A percentile compares a stretch with the other conserved stretches of the same genome.
Evolutionary conservation across 1,140 invertebrate species (phyloP).

Genomic region (Diorhabda elongata): DNA sequence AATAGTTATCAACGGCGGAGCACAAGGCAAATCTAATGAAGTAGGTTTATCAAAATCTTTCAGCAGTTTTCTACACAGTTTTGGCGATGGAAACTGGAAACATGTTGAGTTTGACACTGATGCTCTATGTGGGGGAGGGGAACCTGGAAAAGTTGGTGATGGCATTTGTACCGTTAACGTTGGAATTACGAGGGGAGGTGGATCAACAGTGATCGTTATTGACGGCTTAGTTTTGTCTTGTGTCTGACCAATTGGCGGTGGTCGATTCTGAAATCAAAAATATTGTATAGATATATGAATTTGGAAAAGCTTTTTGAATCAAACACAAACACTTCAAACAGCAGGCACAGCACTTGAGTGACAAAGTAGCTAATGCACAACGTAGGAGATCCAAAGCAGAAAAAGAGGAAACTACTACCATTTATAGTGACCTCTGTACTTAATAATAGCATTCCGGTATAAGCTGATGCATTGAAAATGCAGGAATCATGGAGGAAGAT

Average conservation of each 20-base stretch:
- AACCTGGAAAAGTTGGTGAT: slow-evolving; percentile 57
- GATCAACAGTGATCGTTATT: slow-evolving; percentile 34
- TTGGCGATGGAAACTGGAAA: slow-evolving; percentile 46
- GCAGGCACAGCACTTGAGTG: too few relatives aligned
- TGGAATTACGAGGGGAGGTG: slow-evolving; percentile 54
- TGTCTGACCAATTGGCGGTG: slow-evolving; percentile 47
- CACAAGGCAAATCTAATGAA: slow-evolving; percentile 61
- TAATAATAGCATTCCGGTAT: too few relatives aligned
- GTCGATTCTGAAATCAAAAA: slow-evolving; percentile 49
- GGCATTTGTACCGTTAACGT: slow-evolving; percentile 59
- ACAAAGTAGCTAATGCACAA: neutral
- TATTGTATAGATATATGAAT: too few relatives aligned
- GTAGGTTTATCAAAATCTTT: slow-evolving; percentile 57
- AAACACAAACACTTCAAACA: too few relatives aligned
- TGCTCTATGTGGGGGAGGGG: slow-evolving; percentile 58
- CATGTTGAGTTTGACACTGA: slow-evolving; percentile 37
- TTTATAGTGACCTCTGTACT: neutral
- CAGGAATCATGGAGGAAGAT: neutral
- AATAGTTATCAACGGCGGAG: slow-evolving; percentile 68
- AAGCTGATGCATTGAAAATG: neutral
- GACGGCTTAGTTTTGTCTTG: slow-evolving; percentile 27
- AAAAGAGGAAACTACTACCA: neutral
- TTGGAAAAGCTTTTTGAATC: too few relatives aligned
- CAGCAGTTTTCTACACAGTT: slow-evolving; percentile 42
- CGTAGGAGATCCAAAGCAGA: neutral